Evolutionary conservation across 2,888 invertebrate genomes (phyloP), one percentile per base, ranked within the genome.

Genomic region (Spatulosminthurus flaviceps): DNA sequence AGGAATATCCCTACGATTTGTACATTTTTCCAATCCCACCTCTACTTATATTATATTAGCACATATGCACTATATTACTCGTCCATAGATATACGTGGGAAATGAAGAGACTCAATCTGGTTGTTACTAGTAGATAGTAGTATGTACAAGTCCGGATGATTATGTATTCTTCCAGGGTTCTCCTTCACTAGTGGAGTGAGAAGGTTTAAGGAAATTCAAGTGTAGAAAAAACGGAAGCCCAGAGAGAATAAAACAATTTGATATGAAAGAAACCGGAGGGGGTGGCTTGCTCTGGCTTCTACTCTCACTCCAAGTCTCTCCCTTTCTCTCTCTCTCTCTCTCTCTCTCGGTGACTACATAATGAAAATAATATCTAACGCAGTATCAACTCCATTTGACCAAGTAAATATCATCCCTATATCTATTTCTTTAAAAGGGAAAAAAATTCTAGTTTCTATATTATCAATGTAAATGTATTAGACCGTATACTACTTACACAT

Each of bases 181-280:
- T 73, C 22, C 26, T n/a, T 72, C 41, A 72, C 42, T 16, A 9
- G 72, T 64, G 64, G n/a, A 24, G 64, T 64, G 64, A 24, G 26
- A 24, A 64, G 64, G 64, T 74, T 74, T 24, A 41, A n/a, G 21
- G 43, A 72, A 72, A 24, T 72, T 60, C 60, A 13, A 43, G 24
- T 21, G 42, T 66, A 24, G 29, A 75, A 75, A 75, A 75, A 75
- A 75, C 75, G 75, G 75, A 75, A 75, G 75, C 66, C 66, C 22
- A 66, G 41, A 60, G 26, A 51, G 24, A 34, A 66, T 61, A 34
- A 66, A 75, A 75, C 75, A 75, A 75, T 75, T 75, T 75, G 75
- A 75, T 75, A 75, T 75, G 75, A 75, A 75, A 75, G 75, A 75
- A 75, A 75, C 75, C 75, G 75, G 75, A 75, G 75, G 75, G 75